Evolutionary conservation across 2,888 invertebrate genomes (phyloP), one percentile per base, ranked within the genome.

Genomic region (Stenolophus ochropezus): DNA sequence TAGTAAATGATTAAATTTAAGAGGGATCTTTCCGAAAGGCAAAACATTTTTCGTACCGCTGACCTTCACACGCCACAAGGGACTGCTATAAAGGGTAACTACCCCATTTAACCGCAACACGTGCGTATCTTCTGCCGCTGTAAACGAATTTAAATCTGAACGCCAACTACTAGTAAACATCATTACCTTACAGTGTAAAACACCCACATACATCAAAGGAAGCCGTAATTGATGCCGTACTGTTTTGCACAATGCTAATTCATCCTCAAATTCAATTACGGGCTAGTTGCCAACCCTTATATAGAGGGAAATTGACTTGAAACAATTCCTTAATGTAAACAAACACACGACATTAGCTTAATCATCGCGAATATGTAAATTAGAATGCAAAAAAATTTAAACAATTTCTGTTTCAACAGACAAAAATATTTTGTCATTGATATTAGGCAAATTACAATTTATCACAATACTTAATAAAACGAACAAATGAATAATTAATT

Each of bases 41-140:
- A 6, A 42, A 42, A 42, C 33, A 42, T 42, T 27, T 65, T 65
- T n/a, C 23, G n/a, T 3, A 0, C 27, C 27, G 14, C 65, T 27
- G 27, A 23, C 23, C 21, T 65, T n/a, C 14, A 23, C 14, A 65
- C 8, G 25, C 16, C 65, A 65, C 16, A 65, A 23, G 33, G 27
- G 25, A n/a, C 14, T 65, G 27, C 4, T 27, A 14, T 27, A 14
- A n/a, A 65, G 33, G 65, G 33, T 65, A 65, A 56, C 18, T 21
- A 20, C 56, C 56, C 56, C 56, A 56, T 56, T 56, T 56, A 56
- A 56, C 56, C 56, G 5, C 56, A 56, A 56, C 56, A 56, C 20
- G 21, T 42, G 33, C 33, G 56, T 56, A 56, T 16, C 53, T 18
- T 56, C 18, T 20, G 20, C 56, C 56, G 2, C 56, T 21, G 56